Evolutionary conservation across 2,113 vertebrate genomes (phyloP).

Genomic region (Ochotona curzoniae): DNA sequence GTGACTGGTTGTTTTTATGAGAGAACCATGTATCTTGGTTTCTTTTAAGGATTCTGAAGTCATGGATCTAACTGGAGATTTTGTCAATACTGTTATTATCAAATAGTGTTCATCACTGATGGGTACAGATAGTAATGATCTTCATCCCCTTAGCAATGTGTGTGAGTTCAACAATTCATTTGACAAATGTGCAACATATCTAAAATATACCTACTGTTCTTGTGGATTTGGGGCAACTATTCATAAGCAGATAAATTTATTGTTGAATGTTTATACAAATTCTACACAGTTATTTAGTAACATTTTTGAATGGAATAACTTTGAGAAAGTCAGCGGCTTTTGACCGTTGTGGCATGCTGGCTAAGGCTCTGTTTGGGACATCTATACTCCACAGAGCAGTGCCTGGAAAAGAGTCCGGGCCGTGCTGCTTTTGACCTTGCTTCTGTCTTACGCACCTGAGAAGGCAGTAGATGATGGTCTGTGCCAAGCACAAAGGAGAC

Average conservation of each 20-base stretch:
- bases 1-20: neutral
- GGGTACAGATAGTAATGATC: neutral
- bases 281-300: neutral
- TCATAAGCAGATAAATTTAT: neutral
- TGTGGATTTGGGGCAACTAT: neutral
- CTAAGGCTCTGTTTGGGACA: too few species aligned
- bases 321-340: neutral
- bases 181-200: neutral
- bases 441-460: too few species aligned
- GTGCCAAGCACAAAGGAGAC: too few species aligned
- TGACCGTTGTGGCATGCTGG: too few species aligned
- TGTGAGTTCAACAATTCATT: neutral
- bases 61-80: neutral
- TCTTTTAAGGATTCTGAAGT: neutral
- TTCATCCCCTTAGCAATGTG: neutral
- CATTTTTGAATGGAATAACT: neutral
- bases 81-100: neutral
- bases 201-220: fast-evolving
- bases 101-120: neutral
- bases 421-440: too few species aligned
- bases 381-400: too few species aligned
- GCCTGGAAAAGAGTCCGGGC: too few species aligned
- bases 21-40: neutral
- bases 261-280: neutral
- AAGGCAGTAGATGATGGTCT: too few species aligned